Percentiles rank a stretch among this genome's conserved stretches.
Conservation (phyloP, 2,797 vertebrate species). For the Clangula hyemalis region DNA sequence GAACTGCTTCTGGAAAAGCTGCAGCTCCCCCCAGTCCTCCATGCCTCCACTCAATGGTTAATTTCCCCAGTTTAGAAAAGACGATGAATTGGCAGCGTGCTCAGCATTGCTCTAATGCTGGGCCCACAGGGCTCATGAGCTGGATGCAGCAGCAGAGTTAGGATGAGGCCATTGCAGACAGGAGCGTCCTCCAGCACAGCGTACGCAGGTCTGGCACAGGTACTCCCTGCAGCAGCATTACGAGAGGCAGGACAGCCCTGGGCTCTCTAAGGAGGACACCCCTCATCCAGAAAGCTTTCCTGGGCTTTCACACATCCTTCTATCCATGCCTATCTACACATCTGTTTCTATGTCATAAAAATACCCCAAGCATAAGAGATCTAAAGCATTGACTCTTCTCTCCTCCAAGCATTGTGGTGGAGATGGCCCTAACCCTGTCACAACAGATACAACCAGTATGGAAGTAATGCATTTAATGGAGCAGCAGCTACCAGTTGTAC, state of each 20-base stretch:
- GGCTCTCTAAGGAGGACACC: fast-evolving
- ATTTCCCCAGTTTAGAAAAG: neutral
- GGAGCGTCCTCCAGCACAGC: fast-evolving
- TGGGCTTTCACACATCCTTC: neutral
- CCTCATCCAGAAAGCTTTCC: neutral
- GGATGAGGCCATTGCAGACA: neutral
- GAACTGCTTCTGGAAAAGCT: neutral
- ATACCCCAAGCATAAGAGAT: neutral
- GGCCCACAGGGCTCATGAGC: neutral
- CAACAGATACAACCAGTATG: neutral
- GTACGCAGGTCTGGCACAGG: fast-evolving
- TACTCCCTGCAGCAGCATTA: neutral
- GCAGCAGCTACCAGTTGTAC: neutral
- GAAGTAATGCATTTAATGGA: neutral
- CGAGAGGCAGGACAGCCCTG: neutral
- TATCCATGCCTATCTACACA: neutral
- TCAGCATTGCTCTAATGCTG: fast-evolving
- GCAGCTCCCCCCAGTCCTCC: fast-evolving
- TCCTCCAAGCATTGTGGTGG: neutral
- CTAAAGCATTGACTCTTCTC: neutral
- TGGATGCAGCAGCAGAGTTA: neutral
- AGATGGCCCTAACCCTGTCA: conserved; percentile 18
- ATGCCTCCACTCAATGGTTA: neutral
- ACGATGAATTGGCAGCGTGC: neutral
- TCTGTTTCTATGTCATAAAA: neutral